Evolutionary conservation across 2,113 vertebrate species (phyloP).

Genomic region (Mormyrus iriodes): DNA sequence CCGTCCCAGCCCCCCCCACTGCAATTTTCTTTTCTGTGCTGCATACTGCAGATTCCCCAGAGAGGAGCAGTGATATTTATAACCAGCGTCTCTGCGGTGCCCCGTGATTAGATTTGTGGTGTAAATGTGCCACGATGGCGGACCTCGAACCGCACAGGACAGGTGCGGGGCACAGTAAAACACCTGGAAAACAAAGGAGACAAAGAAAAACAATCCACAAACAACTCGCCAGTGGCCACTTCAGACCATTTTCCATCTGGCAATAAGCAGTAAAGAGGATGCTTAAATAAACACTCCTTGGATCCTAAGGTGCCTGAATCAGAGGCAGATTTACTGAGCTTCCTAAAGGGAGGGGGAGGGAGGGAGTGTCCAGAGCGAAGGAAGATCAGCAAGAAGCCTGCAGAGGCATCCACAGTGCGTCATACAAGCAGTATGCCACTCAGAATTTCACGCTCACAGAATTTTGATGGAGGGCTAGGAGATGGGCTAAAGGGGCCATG

Average conservation of each 20-base stretch:
- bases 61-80: conserved; percentile 19
- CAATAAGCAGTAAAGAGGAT: not conserved
- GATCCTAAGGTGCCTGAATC: not conserved
- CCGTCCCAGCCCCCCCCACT: not conserved
- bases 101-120: not conserved
- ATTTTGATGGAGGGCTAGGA: no score
- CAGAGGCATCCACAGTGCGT: not conserved
- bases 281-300: not conserved
- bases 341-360: not conserved
- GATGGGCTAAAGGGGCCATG: no score
- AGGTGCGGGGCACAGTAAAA: not conserved
- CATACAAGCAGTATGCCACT: not conserved
- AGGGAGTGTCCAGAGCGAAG: not conserved
- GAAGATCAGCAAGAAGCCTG: not conserved
- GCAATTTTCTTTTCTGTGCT: not conserved
- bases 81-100: not conserved
- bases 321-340: no score
- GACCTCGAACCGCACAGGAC: not conserved
- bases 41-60: conserved; percentile 6
- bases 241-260: not conserved
- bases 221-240: not conserved
- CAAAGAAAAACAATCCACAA: not conserved
- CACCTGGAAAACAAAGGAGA: not conserved
- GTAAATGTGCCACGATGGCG: not conserved
- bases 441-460: no score